phyloP scores from a whole-genome alignment of 2,797 vertebrate genomes.

The Heterohyrax brucei region DNA sequence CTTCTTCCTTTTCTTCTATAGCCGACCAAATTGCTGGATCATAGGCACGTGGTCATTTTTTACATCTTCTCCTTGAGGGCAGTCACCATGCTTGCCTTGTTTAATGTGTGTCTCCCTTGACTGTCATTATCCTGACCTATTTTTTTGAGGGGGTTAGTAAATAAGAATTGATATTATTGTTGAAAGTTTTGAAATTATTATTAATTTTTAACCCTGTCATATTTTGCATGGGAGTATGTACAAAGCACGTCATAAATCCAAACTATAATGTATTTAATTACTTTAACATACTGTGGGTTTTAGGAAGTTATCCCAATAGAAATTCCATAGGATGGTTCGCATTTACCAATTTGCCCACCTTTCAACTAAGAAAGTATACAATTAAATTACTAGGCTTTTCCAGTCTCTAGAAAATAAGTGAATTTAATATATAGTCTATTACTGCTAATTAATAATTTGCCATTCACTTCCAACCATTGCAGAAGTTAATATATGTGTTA shows the following conservation, averaged over 20 bases:
- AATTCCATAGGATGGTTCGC: background rate
- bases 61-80: background rate
- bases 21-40: background rate
- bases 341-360: background rate
- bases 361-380: background rate
- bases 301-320: background rate
- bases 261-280: background rate
- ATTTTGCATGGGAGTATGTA: background rate
- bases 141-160: background rate
- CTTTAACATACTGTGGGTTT: background rate
- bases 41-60: background rate
- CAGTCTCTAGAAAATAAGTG: background rate
- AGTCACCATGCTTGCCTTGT: background rate
- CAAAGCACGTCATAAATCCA: background rate
- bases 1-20: background rate
- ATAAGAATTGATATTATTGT: background rate
- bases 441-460: constrained; percentile 39
- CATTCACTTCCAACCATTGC: background rate
- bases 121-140: background rate
- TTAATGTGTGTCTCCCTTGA: background rate
- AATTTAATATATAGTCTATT: background rate
- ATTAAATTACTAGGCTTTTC: background rate
- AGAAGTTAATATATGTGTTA: background rate
- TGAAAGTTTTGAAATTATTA: background rate
- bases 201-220: background rate